Conservation (phyloP, 1,140 invertebrate species). For the Drosophila lowei region DNA sequence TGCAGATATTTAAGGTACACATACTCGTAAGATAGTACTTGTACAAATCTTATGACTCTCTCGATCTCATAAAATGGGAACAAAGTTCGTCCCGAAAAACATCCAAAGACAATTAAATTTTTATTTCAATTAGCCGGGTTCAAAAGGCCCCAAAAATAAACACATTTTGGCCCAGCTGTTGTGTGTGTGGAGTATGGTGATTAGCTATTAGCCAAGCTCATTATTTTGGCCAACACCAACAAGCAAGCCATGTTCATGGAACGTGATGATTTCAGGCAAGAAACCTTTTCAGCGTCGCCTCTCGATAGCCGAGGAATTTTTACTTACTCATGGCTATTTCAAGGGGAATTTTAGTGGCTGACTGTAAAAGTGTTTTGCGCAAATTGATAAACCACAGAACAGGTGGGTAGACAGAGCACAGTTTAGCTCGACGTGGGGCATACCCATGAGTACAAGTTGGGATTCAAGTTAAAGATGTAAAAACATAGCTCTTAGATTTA, state of each 20-base stretch:
- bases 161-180: too few relatives aligned
- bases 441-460: too few relatives aligned
- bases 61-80: neutral
- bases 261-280: conserved; percentile 69
- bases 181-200: neutral
- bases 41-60: conserved; percentile 4
- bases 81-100: conserved; percentile 25
- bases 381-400: conserved; percentile 18
- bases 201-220: conserved; percentile 44
- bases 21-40: neutral
- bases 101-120: conserved; percentile 33
- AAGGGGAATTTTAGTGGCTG: conserved; percentile 67
- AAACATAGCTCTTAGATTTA: too few relatives aligned
- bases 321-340: conserved; percentile 77
- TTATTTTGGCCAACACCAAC: conserved; percentile 45
- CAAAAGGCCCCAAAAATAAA: conserved; percentile 33
- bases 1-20: neutral
- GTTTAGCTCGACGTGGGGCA: too few relatives aligned
- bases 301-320: conserved; percentile 69
- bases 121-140: conserved; percentile 51
- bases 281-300: conserved; percentile 42
- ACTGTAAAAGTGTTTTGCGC: conserved; percentile 48
- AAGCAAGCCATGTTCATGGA: conserved; percentile 65
- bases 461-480: too few relatives aligned
- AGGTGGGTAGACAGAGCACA: too few relatives aligned